Percentiles rank a stretch among this genome's conserved stretches.
Conservation (phyloP, 2,888 invertebrate genomes). For the Seira musarum region DNA sequence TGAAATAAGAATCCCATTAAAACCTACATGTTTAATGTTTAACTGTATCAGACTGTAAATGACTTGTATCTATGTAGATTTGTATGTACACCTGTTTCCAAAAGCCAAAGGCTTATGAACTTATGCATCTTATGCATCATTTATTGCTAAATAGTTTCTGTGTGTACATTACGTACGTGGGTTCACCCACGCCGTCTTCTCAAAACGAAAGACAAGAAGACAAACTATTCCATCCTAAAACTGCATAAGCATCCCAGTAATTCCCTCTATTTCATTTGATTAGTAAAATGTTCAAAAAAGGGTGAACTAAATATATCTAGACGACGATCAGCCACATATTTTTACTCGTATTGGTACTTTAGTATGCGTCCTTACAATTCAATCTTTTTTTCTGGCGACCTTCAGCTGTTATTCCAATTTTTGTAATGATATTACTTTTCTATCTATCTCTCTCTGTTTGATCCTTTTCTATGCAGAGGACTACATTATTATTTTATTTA, state of each 20-base stretch:
- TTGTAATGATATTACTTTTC: conserved; percentile 10
- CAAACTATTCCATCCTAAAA: conserved; percentile 16
- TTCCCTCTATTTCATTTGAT: conserved; percentile 1
- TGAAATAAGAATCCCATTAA: conserved; percentile 3
- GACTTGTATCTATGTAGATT: neutral
- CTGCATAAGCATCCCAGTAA: conserved; percentile 27
- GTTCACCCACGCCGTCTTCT: conserved; percentile 24
- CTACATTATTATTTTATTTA: no score
- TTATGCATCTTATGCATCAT: conserved; percentile 4
- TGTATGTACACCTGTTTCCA: neutral
- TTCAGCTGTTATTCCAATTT: conserved; percentile 55
- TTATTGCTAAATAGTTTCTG: neutral
- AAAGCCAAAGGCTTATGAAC: neutral
- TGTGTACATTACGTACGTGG: conserved; percentile 36
- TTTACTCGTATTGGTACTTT: no score
- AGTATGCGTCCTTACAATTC: conserved; percentile 46
- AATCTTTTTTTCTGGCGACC: conserved; percentile 53
- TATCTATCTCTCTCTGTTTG: no score
- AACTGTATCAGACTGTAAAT: neutral
- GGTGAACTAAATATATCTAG: conserved; percentile 10
- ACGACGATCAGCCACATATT: neutral
- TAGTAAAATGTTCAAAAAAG: conserved; percentile 2
- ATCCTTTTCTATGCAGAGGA: no score
- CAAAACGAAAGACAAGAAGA: neutral
- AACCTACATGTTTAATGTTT: conserved; percentile 5